Evolutionary conservation across 1,140 invertebrate species (phyloP).

Genomic region (Ceratina australensis): DNA sequence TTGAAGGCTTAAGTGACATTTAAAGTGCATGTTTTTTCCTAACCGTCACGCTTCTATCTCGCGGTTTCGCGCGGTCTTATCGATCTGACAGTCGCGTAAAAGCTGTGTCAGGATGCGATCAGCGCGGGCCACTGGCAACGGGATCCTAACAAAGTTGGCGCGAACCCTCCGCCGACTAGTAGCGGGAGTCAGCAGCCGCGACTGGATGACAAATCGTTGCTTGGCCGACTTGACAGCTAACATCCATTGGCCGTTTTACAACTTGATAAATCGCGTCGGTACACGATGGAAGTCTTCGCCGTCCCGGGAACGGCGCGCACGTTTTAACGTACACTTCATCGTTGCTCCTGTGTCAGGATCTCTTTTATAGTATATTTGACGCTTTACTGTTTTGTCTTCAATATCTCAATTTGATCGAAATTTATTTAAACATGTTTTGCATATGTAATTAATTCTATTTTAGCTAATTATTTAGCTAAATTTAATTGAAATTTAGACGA

Average conservation of each 20-base stretch:
- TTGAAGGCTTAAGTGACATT: conserved; percentile 4
- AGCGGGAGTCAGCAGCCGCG: conserved; percentile 45
- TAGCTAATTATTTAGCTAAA: no score
- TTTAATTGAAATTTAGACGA: not conserved
- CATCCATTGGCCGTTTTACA: conserved; percentile 62
- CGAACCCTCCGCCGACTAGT: conserved; percentile 27
- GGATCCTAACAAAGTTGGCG: conserved; percentile 58
- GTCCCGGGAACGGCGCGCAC: conserved; percentile 32
- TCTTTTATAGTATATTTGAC: not conserved
- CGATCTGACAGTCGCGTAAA: conserved; percentile 59
- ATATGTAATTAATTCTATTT: no score
- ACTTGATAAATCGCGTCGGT: conserved; percentile 62
- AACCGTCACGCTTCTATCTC: conserved; percentile 43
- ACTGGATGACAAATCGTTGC: conserved; percentile 64
- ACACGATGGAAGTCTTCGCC: conserved; percentile 39
- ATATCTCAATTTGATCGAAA: no score
- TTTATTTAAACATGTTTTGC: no score
- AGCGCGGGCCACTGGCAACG: conserved; percentile 15
- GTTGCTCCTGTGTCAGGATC: conserved; percentile 35
- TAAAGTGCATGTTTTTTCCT: conserved; percentile 13
- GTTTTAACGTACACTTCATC: conserved; percentile 43
- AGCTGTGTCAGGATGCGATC: conserved; percentile 55
- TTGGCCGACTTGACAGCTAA: conserved; percentile 60
- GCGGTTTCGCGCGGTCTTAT: conserved; percentile 35
- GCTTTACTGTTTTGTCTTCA: no score